These are phyloP conservation scores for Ferdinandea cuprea DNA, from an alignment of 2,888 invertebrate species.

Conservation along the genomic window DNA sequence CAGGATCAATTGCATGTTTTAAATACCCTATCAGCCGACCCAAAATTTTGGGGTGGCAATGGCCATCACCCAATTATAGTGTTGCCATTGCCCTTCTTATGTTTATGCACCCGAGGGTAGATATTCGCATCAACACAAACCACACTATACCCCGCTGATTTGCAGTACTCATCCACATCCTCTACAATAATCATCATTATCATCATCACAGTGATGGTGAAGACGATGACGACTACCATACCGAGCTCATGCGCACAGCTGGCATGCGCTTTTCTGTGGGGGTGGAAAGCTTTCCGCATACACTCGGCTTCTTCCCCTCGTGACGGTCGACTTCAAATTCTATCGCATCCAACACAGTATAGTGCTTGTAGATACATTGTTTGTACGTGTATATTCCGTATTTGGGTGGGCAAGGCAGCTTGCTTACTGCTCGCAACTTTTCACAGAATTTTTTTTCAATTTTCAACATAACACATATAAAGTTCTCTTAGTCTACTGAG, in stretches of 20 bases:
- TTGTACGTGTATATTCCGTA: conserved; percentile 52
- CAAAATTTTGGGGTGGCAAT: not conserved
- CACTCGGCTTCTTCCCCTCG: conserved; percentile 12
- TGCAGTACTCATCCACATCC: conserved; percentile 46
- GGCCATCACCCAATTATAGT: conserved; percentile 20
- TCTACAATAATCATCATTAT: conserved; percentile 45
- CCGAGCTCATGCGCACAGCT: conserved; percentile 56
- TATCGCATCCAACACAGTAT: conserved; percentile 32
- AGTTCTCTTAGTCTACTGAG: conserved; percentile 69
- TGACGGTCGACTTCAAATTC: conserved; percentile 7
- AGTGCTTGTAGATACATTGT: conserved; percentile 40
- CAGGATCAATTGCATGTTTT: conserved; percentile 41
- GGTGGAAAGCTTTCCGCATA: conserved; percentile 72
- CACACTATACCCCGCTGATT: conserved; percentile 33
- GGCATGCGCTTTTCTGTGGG: conserved; percentile 65
- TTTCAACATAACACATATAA: conserved; percentile 51
- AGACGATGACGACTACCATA: conserved; percentile 17
- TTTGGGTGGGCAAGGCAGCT: conserved; percentile 66
- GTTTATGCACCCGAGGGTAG: conserved; percentile 63
- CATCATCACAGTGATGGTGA: conserved; percentile 14
- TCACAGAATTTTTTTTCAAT: conserved; percentile 33
- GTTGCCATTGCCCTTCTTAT: conserved; percentile 24
- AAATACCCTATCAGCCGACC: conserved; percentile 24
- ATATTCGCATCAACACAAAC: conserved; percentile 45
- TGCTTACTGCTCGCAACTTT: conserved; percentile 21